Evolutionary conservation across 2,888 invertebrate species (phyloP), one percentile per base, ranked within the genome.

Genomic region (Noctua janthina): DNA sequence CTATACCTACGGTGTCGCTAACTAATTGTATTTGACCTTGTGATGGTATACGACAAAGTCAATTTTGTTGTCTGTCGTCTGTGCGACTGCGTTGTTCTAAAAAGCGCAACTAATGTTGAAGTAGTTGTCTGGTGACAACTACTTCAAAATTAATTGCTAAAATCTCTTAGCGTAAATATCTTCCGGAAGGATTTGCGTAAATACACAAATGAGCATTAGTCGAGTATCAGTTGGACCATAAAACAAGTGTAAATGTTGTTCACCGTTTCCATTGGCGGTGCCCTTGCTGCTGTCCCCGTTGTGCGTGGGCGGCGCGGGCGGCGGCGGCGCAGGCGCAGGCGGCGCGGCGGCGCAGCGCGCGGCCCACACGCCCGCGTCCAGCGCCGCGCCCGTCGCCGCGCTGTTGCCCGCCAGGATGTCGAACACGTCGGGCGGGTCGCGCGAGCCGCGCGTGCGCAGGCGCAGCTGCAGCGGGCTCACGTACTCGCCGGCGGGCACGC

Each of bases 401-500:
- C 94, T 95, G 94, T 94, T 96, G 89, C 94, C 96, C 88, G 94
- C 93, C 83, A 75, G 51, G 8, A 89, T n/a, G 72, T 88, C 87
- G 70, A 89, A 64, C 87, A 92, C 90, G 89, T 92, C 91, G 39
- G 94, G 92, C 76, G 93, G 91, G 92, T 96, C 96, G 2, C 75
- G 64, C 8, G 92, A 82, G 88, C 96, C 96, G 87, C 94, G 93
- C 86, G 93, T 88, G 88, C 93, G 90, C 91, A 95, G 93, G 4
- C 93, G 93, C 92, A 95, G 92, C 87, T 95, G 95, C 92, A 93
- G 91, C 88, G 96, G 95, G 79, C 90, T 87, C 82, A 93, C 92
- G 94, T 91, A 92, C 92, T 93, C 94, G 84, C 96, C 96, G 77
- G 94, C 82, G 81, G 95, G 84, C 87, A 91, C 94, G 79, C 89